Conservation (phyloP, 1,140 invertebrate species). For the Marisa cornuarietis region DNA sequence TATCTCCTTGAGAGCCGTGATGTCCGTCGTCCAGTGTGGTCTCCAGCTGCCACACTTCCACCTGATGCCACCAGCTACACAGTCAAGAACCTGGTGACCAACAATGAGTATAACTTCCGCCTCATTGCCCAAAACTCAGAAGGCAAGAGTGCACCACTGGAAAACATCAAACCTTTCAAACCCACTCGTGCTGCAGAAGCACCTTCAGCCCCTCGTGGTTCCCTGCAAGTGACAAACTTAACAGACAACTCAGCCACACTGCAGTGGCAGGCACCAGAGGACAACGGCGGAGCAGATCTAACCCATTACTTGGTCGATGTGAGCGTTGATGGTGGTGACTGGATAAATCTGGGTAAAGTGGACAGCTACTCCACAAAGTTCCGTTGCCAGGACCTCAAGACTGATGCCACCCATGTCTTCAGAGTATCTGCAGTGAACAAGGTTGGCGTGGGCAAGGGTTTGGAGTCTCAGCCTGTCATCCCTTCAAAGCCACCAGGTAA, state of each 20-base stretch:
- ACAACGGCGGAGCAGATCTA: conserved; percentile 97
- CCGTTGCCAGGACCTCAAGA: conserved; percentile 76
- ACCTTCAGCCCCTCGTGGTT: conserved; percentile 33
- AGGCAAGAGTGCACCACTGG: conserved; percentile 91
- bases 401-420: conserved; percentile 68
- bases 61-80: conserved; percentile 35
- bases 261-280: conserved; percentile 94
- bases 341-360: conserved; percentile 87
- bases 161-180: conserved; percentile 80
- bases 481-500: conserved; percentile 77
- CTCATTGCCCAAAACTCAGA: conserved; percentile 96
- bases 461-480: conserved; percentile 87
- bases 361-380: conserved; percentile 44
- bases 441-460: conserved; percentile 85
- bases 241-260: conserved; percentile 80
- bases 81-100: conserved; percentile 75
- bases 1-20: conserved; percentile 92
- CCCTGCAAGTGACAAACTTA: conserved; percentile 63
- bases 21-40: conserved; percentile 48
- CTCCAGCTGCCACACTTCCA: conserved; percentile 42
- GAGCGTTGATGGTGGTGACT: conserved; percentile 69
- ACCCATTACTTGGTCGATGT: conserved; percentile 94
- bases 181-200: conserved; percentile 55
- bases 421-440: conserved; percentile 89
- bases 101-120: conserved; percentile 94